phyloP scores from a whole-genome alignment of 1,140 invertebrate genomes.

The Pogonomyrmex californicus region DNA sequence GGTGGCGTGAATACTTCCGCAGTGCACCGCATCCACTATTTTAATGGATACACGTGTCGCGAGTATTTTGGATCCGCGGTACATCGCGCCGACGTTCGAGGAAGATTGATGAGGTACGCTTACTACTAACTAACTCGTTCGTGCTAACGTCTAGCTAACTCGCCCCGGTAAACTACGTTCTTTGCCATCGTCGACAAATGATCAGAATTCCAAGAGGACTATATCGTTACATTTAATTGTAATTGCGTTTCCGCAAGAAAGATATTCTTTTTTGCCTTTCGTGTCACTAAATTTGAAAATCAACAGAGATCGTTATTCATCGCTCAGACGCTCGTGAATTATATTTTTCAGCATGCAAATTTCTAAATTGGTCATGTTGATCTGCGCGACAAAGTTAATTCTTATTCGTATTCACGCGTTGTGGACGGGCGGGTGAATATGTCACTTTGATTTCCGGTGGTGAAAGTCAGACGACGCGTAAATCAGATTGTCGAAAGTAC shows the following conservation, averaged over 20 bases:
- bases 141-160: conserved; percentile 63
- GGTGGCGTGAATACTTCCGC: conserved; percentile 34
- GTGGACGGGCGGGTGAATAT: neutral
- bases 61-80: conserved; percentile 80
- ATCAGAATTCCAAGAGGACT: conserved; percentile 68
- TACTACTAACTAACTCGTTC: conserved; percentile 79
- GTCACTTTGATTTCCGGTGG: neutral
- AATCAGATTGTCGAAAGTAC: conserved; percentile 12
- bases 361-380: neutral
- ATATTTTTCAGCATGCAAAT: neutral
- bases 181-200: conserved; percentile 74
- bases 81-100: conserved; percentile 77
- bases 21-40: conserved; percentile 61
- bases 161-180: conserved; percentile 16
- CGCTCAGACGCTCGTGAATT: neutral
- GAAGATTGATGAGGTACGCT: conserved; percentile 86
- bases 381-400: neutral
- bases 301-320: neutral
- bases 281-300: neutral
- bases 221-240: conserved; percentile 36
- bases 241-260: neutral
- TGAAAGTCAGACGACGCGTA: neutral
- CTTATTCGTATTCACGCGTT: neutral
- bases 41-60: conserved; percentile 83
- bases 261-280: neutral